Evolutionary conservation across 2,888 invertebrate genomes (phyloP), one percentile per base, ranked within the genome.

Genomic region (Deilephila porcellus): DNA sequence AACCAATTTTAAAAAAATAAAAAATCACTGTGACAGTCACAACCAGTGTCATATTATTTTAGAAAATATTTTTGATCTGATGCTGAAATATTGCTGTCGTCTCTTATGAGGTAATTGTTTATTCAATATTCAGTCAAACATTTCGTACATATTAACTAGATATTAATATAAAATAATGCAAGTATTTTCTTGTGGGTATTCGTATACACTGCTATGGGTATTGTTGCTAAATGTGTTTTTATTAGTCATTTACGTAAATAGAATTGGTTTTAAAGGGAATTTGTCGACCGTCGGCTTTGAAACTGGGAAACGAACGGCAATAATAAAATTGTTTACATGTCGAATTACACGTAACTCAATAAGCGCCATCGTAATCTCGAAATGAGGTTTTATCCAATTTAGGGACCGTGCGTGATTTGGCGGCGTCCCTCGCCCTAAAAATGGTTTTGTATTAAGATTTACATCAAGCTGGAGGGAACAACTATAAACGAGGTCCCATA

Each of bases 341-440:
- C 80, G 82, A 84, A 85, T 85, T 85, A 83, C 85, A 79, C 79
- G 81, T 83, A 86, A 86, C 86, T 86, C 86, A 86, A 90, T 89
- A 87, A 85, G 81, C 85, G 76, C 77, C 82, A 85, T 86, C 89
- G 86, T 90, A 89, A 89, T 88, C 80, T 82, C 82, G 83, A 81
- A 90, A 89, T 88, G 85, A 87, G 88, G 85, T 85, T 91, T 90
- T 87, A 90, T 92, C 90, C 84, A 87, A 91, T 93, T 91, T 90
- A 87, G 82, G 85, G 83, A 77, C 76, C 81, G 89, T 86, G 88
- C 92, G 92, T 91, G 91, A 89, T 91, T 91, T 91, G 89, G 90
- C 91, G 82, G 79, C 75, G 76, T 72, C 80, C 78, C 80, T 78
- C 77, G 80, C 76, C 79, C 81, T 76, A 80, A 85, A 84, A 86